Evolutionary conservation across 2,797 vertebrate genomes (phyloP).

Genomic region (Anguilla obscura): DNA sequence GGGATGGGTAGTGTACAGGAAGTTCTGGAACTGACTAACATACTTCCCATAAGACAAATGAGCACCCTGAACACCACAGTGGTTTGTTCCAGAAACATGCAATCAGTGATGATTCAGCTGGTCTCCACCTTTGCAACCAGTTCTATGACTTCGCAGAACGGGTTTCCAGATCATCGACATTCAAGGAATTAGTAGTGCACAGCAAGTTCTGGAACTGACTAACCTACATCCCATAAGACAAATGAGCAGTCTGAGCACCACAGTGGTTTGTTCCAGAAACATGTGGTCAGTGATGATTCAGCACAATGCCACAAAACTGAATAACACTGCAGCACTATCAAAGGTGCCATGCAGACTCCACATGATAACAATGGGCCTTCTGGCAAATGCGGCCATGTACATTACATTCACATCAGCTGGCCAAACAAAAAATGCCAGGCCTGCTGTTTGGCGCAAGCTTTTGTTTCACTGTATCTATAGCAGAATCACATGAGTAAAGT

Average conservation of each 20-base stretch:
- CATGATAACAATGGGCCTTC: conserved; percentile 55
- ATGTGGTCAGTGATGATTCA: conserved; percentile 47
- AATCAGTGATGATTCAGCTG: conserved; percentile 44
- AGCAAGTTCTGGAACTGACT: background rate
- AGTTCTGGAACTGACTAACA: background rate
- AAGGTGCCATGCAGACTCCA: conserved; percentile 49
- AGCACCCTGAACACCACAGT: background rate
- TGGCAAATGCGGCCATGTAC: conserved; percentile 43
- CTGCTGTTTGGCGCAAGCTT: conserved; percentile 37
- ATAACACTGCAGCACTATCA: conserved; percentile 50
- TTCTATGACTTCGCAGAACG: background rate
- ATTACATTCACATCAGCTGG: conserved; percentile 36
- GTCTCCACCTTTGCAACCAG: background rate
- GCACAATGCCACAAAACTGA: conserved; percentile 46
- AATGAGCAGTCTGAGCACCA: background rate
- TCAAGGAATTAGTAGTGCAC: background rate
- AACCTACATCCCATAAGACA: background rate
- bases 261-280: conserved; percentile 17
- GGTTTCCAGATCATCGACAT: background rate
- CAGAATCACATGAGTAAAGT: conserved; percentile 46
- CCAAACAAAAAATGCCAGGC: conserved; percentile 33
- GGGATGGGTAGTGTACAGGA: background rate
- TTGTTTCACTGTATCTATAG: conserved; percentile 44
- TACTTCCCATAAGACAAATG: background rate
- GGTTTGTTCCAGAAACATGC: conserved; percentile 11